Evolutionary conservation across 1,140 invertebrate species (phyloP), one percentile per base, ranked within the genome.

Genomic region (Apis mellifera): DNA sequence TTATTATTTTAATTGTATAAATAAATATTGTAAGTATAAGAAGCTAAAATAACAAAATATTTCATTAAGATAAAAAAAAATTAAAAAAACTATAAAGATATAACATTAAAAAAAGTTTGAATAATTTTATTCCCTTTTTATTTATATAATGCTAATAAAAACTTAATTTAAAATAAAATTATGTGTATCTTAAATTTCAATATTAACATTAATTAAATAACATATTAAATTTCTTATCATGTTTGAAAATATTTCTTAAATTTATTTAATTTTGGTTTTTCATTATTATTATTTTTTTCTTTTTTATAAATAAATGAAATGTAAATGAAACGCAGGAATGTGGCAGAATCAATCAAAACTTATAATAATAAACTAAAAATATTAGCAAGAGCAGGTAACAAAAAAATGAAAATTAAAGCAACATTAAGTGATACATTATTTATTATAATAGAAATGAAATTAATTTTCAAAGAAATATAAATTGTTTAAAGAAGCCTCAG

Each of bases 401-500:
- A 82, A 90, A 90, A 84, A 82, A 72, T 42, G 75, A 19, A 85
- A 89, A 64, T 74, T 54, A 77, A 85, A 82, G 76, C 50, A 82
- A 74, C 72, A 62, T 86, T 78, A 59, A 73, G 23, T 80, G 71
- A 66, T 76, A 60, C 9, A 66, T 66, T 60, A 82, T 23, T 55
- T 82, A 82, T 54, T 15, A 21, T 70, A 69, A 84, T 57, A 82
- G 57, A 88, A 86, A 84, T 55, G 73, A 70, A 74, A 81, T 81
- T 84, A 86, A 71, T 42, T 75, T 73, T 80, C 55, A 60, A 82
- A 85, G 59, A 54, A 74, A 83, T 76, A 55, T 75, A 82, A 65
- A 70, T 79, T 68, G 59, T 84, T 82, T 86, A 60, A 54, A 70
- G 84, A 91, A 92, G 93, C 94, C 94, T 94, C 94, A 94, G 94